Base-by-base conservation (phyloP, 92 coral and sea anemone species). In the Zoanthus gigantus region DNA sequence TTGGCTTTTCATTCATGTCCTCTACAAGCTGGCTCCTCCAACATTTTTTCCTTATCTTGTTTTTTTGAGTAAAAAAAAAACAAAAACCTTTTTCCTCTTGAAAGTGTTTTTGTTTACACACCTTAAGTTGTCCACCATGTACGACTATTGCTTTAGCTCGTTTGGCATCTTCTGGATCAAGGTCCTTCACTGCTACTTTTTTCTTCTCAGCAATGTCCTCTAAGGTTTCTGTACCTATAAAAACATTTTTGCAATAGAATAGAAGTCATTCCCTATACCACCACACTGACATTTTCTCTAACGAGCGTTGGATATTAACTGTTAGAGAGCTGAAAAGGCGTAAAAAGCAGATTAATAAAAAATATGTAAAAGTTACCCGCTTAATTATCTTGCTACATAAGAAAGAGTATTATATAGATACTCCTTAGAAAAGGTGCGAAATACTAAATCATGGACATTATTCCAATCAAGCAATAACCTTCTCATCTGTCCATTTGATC, bases 61-160 rank as follows among this genome's bases (percentile, higher is more conserved):
- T 15, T 13, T 2, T 60, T 17, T 60, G 2, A 0, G 15, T 1
- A 0, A 5, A 11, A 17, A 18, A 2, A 4, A 23, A 18, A 4
- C 5, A 15, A 2, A 15, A 60, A 60, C 7, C 66, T 60, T 4
- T 11, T 6, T 54, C 60, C 11, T 54, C 17, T 14, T 37, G 7
- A 28, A 71, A 30, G 10, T 42, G 31, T 5, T 67, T 1, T 65
- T 12, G 71, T 65, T 53, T 78, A 95, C 69, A 18, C 29, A 63
- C 99, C 98, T 97, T 97, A 12, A 97, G 93, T 89, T 97, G 94
- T 45, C 88, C 82, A 23, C 99, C 99, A 92, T 97, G 99, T 68
- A 97, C 94, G 48, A 97, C 97, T 14, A 92, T 91, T 48, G 97
- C 99, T 80, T 94, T 93, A 13, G 95, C 94, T 58, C 84, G 45